phyloP scores from a whole-genome alignment of 2,888 invertebrate genomes.

The Watsonalla cultraria region DNA sequence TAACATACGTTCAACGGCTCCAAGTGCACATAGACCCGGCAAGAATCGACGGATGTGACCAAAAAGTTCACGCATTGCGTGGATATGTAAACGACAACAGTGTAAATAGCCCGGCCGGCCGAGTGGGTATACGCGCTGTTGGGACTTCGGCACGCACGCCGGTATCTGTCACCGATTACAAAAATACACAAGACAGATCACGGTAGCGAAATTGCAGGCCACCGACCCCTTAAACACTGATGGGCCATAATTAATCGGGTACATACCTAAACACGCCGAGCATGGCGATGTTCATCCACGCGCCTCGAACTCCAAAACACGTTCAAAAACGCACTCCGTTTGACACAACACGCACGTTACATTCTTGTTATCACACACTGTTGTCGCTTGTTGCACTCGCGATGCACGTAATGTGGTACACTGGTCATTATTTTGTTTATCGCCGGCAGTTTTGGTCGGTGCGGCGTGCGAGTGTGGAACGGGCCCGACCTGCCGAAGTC shows the following conservation, averaged over 20 bases:
- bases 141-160: constrained; percentile 23
- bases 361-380: constrained; percentile 75
- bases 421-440: constrained; percentile 75
- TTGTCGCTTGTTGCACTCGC: constrained; percentile 71
- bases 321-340: constrained; percentile 61
- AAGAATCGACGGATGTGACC: constrained; percentile 42
- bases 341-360: constrained; percentile 73
- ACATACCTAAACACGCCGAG: constrained; percentile 74
- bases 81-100: constrained; percentile 28
- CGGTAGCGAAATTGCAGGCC: constrained; percentile 61
- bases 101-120: constrained; percentile 27
- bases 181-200: constrained; percentile 46
- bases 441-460: constrained; percentile 62
- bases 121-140: constrained; percentile 20
- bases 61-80: constrained; percentile 29
- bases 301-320: constrained; percentile 66
- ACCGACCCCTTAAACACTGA: constrained; percentile 63
- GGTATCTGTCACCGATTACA: constrained; percentile 49
- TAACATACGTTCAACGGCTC: constrained; percentile 53
- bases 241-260: constrained; percentile 72
- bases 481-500: constrained; percentile 53
- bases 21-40: constrained; percentile 44
- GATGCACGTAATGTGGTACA: constrained; percentile 67
- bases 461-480: constrained; percentile 49
- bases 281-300: constrained; percentile 62